A percentile compares a stretch with the other conserved stretches of the same genome.
phyloP scores from a whole-genome alignment of 2,113 vertebrate genomes.

The Panthera tigris region DNA sequence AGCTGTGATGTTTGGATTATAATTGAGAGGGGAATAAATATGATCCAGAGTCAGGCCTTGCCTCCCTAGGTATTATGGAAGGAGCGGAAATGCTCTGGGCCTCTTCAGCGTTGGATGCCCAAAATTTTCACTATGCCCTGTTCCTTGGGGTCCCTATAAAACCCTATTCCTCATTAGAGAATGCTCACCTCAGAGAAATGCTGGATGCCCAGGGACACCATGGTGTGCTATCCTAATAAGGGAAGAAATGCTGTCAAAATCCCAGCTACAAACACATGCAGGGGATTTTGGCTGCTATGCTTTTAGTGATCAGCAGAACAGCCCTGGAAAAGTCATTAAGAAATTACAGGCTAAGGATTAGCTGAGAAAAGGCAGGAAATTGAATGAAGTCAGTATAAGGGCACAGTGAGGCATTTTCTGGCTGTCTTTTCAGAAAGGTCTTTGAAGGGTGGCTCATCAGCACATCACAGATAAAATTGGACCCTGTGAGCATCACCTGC shows the following conservation, averaged over 20 bases:
- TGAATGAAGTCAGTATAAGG: constrained; percentile 33
- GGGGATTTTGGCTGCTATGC: not conserved
- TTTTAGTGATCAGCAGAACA: not conserved
- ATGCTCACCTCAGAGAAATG: not conserved
- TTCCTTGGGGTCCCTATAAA: not conserved
- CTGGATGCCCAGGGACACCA: not conserved
- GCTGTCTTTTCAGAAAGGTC: constrained; percentile 7
- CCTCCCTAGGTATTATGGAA: not conserved
- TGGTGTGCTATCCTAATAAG: not conserved
- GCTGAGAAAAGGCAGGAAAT: constrained; percentile 54
- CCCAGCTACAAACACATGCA: not conserved
- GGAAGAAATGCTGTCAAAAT: not conserved
- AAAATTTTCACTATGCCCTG: not conserved
- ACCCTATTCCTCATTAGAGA: not conserved
- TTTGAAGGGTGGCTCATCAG: not conserved
- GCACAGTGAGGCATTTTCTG: not conserved
- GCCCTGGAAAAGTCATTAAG: constrained; percentile 48
- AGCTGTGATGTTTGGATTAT: fast-evolving
- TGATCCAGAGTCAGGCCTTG: not conserved
- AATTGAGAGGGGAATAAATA: not conserved
- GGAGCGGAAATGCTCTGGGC: not conserved
- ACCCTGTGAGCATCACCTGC: not conserved
- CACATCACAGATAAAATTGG: not conserved
- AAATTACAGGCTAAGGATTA: constrained; percentile 63
- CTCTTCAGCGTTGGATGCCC: not conserved